These are phyloP conservation scores for Electrona antarctica DNA, from an alignment of 2,113 vertebrate genomes.

Conservation along the genomic window DNA sequence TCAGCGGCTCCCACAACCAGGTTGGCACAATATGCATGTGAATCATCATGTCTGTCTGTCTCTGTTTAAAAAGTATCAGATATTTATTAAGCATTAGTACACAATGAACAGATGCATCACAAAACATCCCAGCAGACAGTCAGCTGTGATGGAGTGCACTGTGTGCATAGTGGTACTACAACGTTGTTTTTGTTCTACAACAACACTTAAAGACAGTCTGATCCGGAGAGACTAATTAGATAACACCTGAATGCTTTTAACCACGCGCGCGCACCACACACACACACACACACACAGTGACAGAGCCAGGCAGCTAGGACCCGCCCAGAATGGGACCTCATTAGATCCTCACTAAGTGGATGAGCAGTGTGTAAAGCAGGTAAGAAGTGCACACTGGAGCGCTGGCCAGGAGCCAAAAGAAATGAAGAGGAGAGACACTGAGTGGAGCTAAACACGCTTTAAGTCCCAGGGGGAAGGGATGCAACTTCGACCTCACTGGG, in stretches of 20 bases:
- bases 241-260: constrained; percentile 61
- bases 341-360: constrained; percentile 60
- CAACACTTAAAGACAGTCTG: constrained; percentile 53
- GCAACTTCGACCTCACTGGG: constrained; percentile 22
- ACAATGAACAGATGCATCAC: background rate
- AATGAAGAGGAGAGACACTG: constrained; percentile 68
- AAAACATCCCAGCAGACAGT: background rate
- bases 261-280: constrained; percentile 22
- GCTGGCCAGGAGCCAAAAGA: constrained; percentile 58
- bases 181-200: constrained; percentile 44
- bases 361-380: constrained; percentile 48
- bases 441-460: constrained; percentile 55
- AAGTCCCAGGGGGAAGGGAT: constrained; percentile 31
- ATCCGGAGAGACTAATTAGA: constrained; percentile 69
- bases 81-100: background rate
- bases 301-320: too few relatives aligned
- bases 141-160: background rate
- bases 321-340: constrained; percentile 31
- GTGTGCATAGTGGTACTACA: background rate
- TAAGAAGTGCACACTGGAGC: constrained; percentile 24
- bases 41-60: background rate
- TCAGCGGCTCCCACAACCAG: too few relatives aligned
- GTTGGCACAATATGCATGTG: background rate
- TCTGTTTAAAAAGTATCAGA: background rate
- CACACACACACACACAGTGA: too few relatives aligned